Percentiles rank a stretch among this genome's conserved stretches.
Evolutionary conservation across 2,113 vertebrate species (phyloP).

Genomic region (Brachyistius frenatus): DNA sequence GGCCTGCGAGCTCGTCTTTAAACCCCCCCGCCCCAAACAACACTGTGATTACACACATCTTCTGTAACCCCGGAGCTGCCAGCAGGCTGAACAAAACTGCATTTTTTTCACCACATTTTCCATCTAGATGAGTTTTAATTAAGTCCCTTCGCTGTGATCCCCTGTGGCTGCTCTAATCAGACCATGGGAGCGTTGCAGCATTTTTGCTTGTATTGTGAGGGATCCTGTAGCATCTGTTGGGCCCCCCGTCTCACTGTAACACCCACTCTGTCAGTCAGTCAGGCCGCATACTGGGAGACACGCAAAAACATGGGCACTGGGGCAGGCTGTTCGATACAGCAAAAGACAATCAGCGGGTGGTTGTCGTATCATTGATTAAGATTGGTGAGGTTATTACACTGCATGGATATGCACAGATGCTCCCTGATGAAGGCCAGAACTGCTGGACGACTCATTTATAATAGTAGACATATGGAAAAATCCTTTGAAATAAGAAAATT

Average conservation of each 20-base stretch:
- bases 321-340: slow-evolving; percentile 35
- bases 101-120: slow-evolving; percentile 69
- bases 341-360: slow-evolving; percentile 62
- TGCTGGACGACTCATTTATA: slow-evolving; percentile 26
- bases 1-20: slow-evolving; percentile 41
- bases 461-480: slow-evolving; percentile 30
- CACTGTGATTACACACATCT: slow-evolving; percentile 60
- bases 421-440: slow-evolving; percentile 55
- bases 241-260: slow-evolving; percentile 29
- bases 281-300: slow-evolving; percentile 22
- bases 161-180: slow-evolving; percentile 79
- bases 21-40: slow-evolving; percentile 6
- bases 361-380: slow-evolving; percentile 73
- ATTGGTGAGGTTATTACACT: slow-evolving; percentile 74
- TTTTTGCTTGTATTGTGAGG: slow-evolving; percentile 53
- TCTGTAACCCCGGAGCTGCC: slow-evolving; percentile 57
- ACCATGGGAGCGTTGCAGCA: slow-evolving; percentile 66
- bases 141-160: slow-evolving; percentile 73
- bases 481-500: slow-evolving; percentile 2
- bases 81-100: slow-evolving; percentile 63
- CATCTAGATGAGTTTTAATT: slow-evolving; percentile 85
- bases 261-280: slow-evolving; percentile 47
- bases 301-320: slow-evolving; percentile 33
- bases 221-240: slow-evolving; percentile 62
- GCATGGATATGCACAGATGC: slow-evolving; percentile 71